These are phyloP conservation scores for Drosophila ambigua DNA, from an alignment of 1,140 invertebrate genomes.

Conservation along the genomic window DNA sequence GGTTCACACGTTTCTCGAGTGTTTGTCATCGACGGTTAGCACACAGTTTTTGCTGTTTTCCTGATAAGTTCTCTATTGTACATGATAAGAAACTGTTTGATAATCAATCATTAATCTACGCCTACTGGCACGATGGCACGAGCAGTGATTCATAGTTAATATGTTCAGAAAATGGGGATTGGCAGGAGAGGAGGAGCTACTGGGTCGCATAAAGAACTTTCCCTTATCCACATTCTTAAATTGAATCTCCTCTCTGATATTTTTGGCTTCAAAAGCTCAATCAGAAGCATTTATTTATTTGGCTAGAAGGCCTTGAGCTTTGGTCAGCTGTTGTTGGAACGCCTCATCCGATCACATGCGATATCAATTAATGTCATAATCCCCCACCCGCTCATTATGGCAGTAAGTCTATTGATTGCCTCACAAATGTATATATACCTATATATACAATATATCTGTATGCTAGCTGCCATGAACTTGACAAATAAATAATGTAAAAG, in stretches of 20 bases:
- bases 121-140: background rate
- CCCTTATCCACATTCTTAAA: background rate
- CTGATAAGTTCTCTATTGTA: constrained; percentile 34
- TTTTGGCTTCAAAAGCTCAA: constrained; percentile 19
- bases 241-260: background rate
- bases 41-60: constrained; percentile 5
- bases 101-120: constrained; percentile 58
- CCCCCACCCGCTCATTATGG: constrained; percentile 1
- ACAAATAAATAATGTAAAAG: constrained; percentile 39
- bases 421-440: constrained; percentile 17
- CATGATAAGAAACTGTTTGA: constrained; percentile 61
- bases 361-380: constrained; percentile 30
- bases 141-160: constrained; percentile 55
- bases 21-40: constrained; percentile 27
- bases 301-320: background rate
- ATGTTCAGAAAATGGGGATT: too few relatives aligned
- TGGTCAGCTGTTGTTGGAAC: constrained; percentile 22
- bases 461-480: constrained; percentile 15
- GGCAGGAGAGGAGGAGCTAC: background rate
- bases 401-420: constrained; percentile 19
- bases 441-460: constrained; percentile 1
- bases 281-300: background rate
- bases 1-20: constrained; percentile 5
- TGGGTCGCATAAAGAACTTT: background rate
- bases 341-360: constrained; percentile 21